Evolutionary conservation across 2,797 vertebrate genomes (phyloP).

Genomic region (Petrocephalus sullivani): DNA sequence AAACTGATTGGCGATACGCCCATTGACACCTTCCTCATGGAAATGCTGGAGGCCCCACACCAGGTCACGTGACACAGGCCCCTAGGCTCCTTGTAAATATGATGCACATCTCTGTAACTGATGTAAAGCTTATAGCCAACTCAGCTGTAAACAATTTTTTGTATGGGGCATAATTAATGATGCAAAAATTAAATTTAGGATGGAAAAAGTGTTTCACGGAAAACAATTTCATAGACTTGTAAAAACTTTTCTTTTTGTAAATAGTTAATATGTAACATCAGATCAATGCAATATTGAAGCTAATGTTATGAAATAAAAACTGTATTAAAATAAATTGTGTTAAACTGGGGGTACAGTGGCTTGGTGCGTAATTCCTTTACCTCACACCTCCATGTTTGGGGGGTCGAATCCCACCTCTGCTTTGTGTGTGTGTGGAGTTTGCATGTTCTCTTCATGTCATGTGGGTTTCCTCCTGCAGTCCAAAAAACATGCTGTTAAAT

Average conservation of each 20-base stretch:
- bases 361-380: not conserved
- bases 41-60: conserved; percentile 92
- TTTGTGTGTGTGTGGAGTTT: not conserved
- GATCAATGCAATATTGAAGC: conserved; percentile 56
- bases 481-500: not conserved
- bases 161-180: conserved; percentile 57
- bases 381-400: not conserved
- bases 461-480: not conserved
- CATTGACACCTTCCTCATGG: conserved; percentile 97
- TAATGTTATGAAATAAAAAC: conserved; percentile 63
- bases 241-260: conserved; percentile 55
- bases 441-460: not conserved
- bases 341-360: not conserved
- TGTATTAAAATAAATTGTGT: conserved; percentile 26
- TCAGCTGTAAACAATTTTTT: conserved; percentile 53
- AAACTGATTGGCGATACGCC: conserved; percentile 91
- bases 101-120: conserved; percentile 46
- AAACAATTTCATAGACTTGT: conserved; percentile 57
- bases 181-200: conserved; percentile 46
- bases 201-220: conserved; percentile 36
- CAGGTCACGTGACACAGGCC: conserved; percentile 71
- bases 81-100: conserved; percentile 59
- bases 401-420: not conserved
- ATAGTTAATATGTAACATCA: conserved; percentile 56
- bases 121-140: conserved; percentile 52